Evolutionary conservation across 2,797 vertebrate species (phyloP), one percentile per base, ranked within the genome.

Genomic region (Cossypha caffra): DNA sequence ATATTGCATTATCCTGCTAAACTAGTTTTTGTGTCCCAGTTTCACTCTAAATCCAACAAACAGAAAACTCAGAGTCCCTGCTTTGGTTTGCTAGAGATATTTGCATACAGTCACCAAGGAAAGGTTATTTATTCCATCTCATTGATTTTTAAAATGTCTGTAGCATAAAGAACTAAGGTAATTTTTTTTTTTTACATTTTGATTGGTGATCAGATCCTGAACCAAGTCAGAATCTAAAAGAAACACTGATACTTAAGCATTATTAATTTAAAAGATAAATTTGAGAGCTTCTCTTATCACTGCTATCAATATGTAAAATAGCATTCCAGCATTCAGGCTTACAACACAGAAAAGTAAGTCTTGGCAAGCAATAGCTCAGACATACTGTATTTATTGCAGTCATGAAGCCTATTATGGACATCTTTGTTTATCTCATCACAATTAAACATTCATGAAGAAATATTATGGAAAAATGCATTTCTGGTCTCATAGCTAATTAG

Each of bases 381-480:
- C 21, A 29, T 16, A 48, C 7, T 75, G 66, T 51, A 52, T 76
- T 64, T 62, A 77, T 23, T 62, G 51, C 43, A 79, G 2, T 35
- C 43, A 55, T 29, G 43, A 84, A 86, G 47, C 31, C 33, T 50
- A 23, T 59, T 73, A 62, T 1, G 11, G 71, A 62, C 18, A 74
- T 78, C 58, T 75, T 88, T 86, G 85, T 91, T 95, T 79, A 69
- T 38, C 50, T 86, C 90, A 91, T 63, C 73, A 84, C 31, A 62
- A 80, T 33, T 71, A 82, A 85, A 86, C 19, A 73, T 50, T 83
- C 26, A 85, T 51, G 52, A 93, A 72, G 68, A 88, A 91, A 80
- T 71, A 59, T 19, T 81, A 57, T 59, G 61, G 69, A 55, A 94
- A 94, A 95, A 47, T n/a, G 37, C 18, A 83, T 68, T 87, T 86